Percentiles rank a stretch among this genome's conserved stretches.
Evolutionary conservation across 1,140 invertebrate genomes (phyloP).

Genomic region (Drosophila albomicans): DNA sequence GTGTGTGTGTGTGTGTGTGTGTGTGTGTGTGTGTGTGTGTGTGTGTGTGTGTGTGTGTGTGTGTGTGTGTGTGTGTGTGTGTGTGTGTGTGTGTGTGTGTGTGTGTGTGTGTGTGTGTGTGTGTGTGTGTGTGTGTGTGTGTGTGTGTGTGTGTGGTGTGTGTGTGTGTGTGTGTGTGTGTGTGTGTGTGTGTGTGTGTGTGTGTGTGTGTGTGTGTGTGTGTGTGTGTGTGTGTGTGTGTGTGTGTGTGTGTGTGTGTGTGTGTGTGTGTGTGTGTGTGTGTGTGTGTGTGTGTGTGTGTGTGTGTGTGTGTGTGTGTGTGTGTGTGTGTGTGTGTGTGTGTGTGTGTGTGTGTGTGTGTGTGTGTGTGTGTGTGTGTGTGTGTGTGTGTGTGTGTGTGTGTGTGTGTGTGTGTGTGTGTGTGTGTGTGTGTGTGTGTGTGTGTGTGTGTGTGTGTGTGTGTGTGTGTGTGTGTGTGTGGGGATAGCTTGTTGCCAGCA

Average conservation of each 20-base stretch:
- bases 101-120: conserved; percentile 22
- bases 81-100: conserved; percentile 22
- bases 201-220: conserved; percentile 19
- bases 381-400: conserved; percentile 16
- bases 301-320: conserved; percentile 22
- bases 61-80: conserved; percentile 23
- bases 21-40: conserved; percentile 23
- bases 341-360: conserved; percentile 19
- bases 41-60: conserved; percentile 19
- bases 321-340: conserved; percentile 24
- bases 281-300: conserved; percentile 20
- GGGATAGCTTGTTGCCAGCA: conserved; percentile 45
- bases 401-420: conserved; percentile 23
- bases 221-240: conserved; percentile 25
- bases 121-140: conserved; percentile 24
- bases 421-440: conserved; percentile 20
- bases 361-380: conserved; percentile 25
- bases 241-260: conserved; percentile 16
- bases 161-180: conserved; percentile 22
- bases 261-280: conserved; percentile 23
- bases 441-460: conserved; percentile 28
- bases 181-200: conserved; percentile 24
- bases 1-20: conserved; percentile 18
- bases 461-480: conserved; percentile 13
- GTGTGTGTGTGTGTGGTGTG: conserved; percentile 14